Percentiles rank a stretch among this genome's conserved stretches.
Evolutionary conservation across 2,797 vertebrate species (phyloP).

Genomic region (Hypotaenidia okinawae): DNA sequence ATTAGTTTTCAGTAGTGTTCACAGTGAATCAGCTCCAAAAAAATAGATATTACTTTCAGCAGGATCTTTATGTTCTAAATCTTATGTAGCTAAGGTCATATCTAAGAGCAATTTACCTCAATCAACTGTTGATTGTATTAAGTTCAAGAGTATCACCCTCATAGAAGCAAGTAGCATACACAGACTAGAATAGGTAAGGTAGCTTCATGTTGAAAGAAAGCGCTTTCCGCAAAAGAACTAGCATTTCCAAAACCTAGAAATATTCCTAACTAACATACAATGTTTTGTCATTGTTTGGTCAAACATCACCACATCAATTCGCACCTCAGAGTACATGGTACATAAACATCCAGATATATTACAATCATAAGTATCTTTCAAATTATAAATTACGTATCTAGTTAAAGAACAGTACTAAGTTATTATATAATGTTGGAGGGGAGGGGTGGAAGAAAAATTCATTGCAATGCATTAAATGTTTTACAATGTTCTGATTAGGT

Average conservation of each 20-base stretch:
- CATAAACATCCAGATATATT: not conserved
- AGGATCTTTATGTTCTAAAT: not conserved
- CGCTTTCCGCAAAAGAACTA: not conserved
- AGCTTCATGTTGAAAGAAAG: not conserved
- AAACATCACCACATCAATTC: accelerated
- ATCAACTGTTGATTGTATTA: not conserved
- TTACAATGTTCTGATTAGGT: not conserved
- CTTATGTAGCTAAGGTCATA: not conserved
- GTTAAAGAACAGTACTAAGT: not conserved
- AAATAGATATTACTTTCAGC: not conserved
- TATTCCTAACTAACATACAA: not conserved
- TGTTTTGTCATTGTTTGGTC: not conserved
- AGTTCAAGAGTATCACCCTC: not conserved
- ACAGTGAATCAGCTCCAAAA: not conserved
- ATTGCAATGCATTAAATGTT: not conserved
- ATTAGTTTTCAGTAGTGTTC: not conserved
- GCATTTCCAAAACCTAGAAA: not conserved
- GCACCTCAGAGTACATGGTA: not conserved
- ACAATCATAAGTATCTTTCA: not conserved
- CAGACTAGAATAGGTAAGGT: not conserved
- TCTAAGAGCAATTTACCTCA: not conserved
- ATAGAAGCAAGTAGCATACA: not conserved
- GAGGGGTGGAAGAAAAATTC: not conserved
- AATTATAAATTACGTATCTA: not conserved
- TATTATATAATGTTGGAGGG: not conserved